Evolutionary conservation across 2,888 invertebrate species (phyloP), one percentile per base, ranked within the genome.

Genomic region (Epicampocera succincta): DNA sequence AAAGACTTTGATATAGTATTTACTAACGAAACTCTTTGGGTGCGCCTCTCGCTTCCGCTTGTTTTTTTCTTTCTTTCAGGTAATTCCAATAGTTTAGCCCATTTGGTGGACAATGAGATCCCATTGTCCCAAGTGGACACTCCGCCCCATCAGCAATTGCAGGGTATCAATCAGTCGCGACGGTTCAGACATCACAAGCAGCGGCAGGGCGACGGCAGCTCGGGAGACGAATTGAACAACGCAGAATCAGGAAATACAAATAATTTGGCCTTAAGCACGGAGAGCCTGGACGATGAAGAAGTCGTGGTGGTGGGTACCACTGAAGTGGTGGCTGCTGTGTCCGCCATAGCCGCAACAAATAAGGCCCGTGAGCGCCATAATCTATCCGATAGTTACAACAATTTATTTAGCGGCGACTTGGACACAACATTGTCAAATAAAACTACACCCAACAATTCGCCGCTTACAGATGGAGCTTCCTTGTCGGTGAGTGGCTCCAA

Each of bases 61-160:
- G 21, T 9, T 12, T 25, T 25, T 33, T 33, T 33, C 33, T 69
- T 56, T 48, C 44, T 85, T 86, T 19, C 92, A 94, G 94, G 93
- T 91, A 94, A 94, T 88, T 93, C 93, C 85, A 94, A 93, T 90
- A 94, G 94, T 89, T 92, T 94, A 89, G 93, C 93, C 74, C 94
- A 94, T 87, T 91, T 94, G 87, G 93, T 94, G 84, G 92, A 92
- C 85, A 94, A 93, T 87, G 94, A 94, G 90, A 92, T 93, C 83
- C 94, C 94, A 63, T 87, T 94, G 86, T 93, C 93, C 69, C 92
- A 90, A 61, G 89, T 90, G 89, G 90, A 90, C 73, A 87, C 87
- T 65, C 89, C 90, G 15, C 13, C 86, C 85, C 81, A 66, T 84
- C 42, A 72, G 50, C 63, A 76, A 66, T 8, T 74, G 44, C 73